Evolutionary conservation across 2,888 invertebrate species (phyloP), one percentile per base, ranked within the genome.

Genomic region (Celastrina argiolus): DNA sequence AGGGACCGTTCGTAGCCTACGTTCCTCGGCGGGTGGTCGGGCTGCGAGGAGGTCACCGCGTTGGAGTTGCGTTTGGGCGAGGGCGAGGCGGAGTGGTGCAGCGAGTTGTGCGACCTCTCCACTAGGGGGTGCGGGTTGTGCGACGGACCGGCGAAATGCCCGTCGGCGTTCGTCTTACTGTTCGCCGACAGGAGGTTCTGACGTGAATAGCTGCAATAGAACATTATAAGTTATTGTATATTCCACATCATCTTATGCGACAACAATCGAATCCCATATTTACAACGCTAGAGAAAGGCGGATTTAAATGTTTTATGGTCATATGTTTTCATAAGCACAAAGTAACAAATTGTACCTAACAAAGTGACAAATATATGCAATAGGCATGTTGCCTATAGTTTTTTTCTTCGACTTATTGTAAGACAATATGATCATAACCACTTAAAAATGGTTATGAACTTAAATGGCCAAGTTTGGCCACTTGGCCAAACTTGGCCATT

Each of bases 141-240:
- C 18, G 83, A 74, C 34, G 78, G 77, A 8, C 81, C 83, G 56
- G 79, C 82, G 72, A 91, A 83, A 66, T 91, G 85, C 2, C 85
- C 83, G 67, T 92, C 93, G 74, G 95, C 95, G 78, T 94, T 95
- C 76, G 94, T 95, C 85, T 96, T 96, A 78, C 93, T 93, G 78
- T 87, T 93, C 66, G 94, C 94, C 51, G 96, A 96, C 59, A 97
- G 92, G 68, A 97, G 93, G 85, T 97, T 97, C 90, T 97, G 97
- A 65, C 97, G 94, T 42, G 97, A 97, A 84, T 97, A 97, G 82
- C 97, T 97, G 92, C 67, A 93, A 91, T 67, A 63, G 31, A 71
- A 66, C 63, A 26, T 6, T 28, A 36, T 3, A 4, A 39, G 6
- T 59, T 18, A 12, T 22, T 26, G 51, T 51, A 51, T 51, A 26